Conservation (phyloP, 2,888 invertebrate species). For the Acrobasis repandana region DNA sequence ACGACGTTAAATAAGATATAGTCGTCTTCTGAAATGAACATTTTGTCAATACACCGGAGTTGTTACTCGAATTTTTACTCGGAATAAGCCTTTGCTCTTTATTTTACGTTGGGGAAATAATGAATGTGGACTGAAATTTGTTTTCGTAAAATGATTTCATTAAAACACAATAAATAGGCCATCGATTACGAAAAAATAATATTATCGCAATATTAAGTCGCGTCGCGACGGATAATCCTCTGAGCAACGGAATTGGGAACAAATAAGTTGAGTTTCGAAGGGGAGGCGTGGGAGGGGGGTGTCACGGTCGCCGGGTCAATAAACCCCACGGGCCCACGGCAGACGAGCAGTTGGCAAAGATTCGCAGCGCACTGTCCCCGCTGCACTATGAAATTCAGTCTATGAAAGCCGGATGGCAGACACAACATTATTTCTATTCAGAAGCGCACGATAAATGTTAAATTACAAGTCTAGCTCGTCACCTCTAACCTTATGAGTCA, state of each 20-base stretch:
- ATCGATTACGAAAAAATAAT: not conserved
- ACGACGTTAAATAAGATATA: constrained; percentile 43
- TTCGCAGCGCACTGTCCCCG: not conserved
- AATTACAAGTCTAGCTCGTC: not conserved
- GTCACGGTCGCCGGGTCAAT: constrained; percentile 76
- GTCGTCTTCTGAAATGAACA: constrained; percentile 47
- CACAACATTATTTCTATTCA: constrained; percentile 11
- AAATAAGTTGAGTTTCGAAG: constrained; percentile 45
- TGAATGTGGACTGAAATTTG: not conserved
- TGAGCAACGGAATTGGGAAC: constrained; percentile 37
- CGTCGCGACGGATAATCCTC: constrained; percentile 31
- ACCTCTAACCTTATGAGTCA: no score
- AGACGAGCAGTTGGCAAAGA: constrained; percentile 35
- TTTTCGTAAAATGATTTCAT: not conserved
- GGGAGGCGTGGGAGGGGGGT: constrained; percentile 46
- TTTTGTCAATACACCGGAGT: constrained; percentile 33
- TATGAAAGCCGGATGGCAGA: constrained; percentile 40
- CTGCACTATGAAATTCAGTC: constrained; percentile 45
- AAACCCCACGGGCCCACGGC: constrained; percentile 55
- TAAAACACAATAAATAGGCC: not conserved
- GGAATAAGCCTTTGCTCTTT: not conserved
- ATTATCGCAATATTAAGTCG: constrained; percentile 21
- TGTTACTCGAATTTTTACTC: not conserved
- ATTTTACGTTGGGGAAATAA: not conserved
- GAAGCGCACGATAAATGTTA: not conserved